Base-by-base conservation (phyloP, 2,797 vertebrate species). In the Darevskia nairensis region DNA sequence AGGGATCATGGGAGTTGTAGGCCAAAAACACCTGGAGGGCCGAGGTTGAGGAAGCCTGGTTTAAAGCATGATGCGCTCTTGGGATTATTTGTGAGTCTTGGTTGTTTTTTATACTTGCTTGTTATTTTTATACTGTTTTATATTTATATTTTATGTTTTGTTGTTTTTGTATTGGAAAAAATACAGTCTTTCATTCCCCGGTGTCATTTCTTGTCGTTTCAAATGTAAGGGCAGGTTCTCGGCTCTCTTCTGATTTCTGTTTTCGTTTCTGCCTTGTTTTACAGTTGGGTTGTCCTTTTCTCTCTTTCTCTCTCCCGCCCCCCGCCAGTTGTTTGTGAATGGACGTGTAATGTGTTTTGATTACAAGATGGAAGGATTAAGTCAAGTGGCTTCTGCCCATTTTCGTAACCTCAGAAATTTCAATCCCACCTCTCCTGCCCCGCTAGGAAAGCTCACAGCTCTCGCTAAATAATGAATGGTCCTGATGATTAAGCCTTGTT, bases 401-500 rank as follows among this genome's bases (percentile, higher is more conserved):
- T 41, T 75, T 82, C 23, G 55, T 66, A 76, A 82, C 66, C 87
- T 69, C 55, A 21, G 64, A 72, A 27, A 61, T 68, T 61, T 41
- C 44, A 41, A 32, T 8, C 32, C 46, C 44, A 55, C 50, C 15
- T 91, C 13, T 17, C 46, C 59, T 82, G 29, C 80, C 92, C 10
- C 55, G 59, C 80, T 90, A 71, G 81, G 85, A 88, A 89, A 86
- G 92, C 91, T 79, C 88, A 93, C 72, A 91, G 90, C 84, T 76
- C 89, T 90, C 82, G 88, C 93, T 88, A 91, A 96, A 94, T 95
- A 94, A 94, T 91, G 93, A 93, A 93, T 91, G 90, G 93, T 86
- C 79, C 68, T 55, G 86, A 89, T 90, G 90, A 94, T 93, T 92
- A 91, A 91, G 19, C 85, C 79, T 44, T 77, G 77, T 35, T 50